Base-by-base conservation (phyloP, 2,797 vertebrate genomes). In the Schizopygopsis pylzovi region DNA sequence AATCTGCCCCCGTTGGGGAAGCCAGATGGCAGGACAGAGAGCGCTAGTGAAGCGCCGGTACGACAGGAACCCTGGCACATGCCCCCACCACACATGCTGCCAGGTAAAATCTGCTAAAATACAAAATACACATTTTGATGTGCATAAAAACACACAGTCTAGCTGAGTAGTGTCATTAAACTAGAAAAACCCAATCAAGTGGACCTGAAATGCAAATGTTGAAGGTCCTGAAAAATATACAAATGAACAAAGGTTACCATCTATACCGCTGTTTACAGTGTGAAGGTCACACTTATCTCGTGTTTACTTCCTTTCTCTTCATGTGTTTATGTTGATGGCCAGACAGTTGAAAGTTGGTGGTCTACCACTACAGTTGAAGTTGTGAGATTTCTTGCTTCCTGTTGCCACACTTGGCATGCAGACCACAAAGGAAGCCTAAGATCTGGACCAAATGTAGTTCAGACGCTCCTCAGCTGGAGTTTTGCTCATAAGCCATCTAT, bases 41-140 rank as follows among this genome's bases (percentile, higher is more conserved):
- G 89, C 89, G 81, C 86, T 76, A 83, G 88, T 4, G 91, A 92
- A 89, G 89, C 91, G n/a, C 76, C 90, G 88, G 92, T 90, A 77
- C 91, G 89, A 65, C 92, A 91, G 6, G 76, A 90, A 75, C 91
- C 88, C 90, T 90, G 90, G 89, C 87, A 91, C 49, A 72, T 85
- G 22, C 90, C 79, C 37, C 82, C 92, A 75, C 82, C 87, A 11
- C 92, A 90, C 85, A 83, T 93, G 41, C 89, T 93, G 81, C 90
- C 93, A 91, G 95, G 95, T 95, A 93, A 90, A 79, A 75, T 86
- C 82, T 78, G 54, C 81, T 68, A 73, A 73, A 79, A 54, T 56
- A 70, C 61, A 68, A 73, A 79, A 54, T 56, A 70, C 61, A 68
- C 54, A 37, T 28, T 25, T 33, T 16, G 4, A 71, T 37, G 22